Conservation (phyloP, 1,140 invertebrate species). For the Lasioglossum albipes region DNA sequence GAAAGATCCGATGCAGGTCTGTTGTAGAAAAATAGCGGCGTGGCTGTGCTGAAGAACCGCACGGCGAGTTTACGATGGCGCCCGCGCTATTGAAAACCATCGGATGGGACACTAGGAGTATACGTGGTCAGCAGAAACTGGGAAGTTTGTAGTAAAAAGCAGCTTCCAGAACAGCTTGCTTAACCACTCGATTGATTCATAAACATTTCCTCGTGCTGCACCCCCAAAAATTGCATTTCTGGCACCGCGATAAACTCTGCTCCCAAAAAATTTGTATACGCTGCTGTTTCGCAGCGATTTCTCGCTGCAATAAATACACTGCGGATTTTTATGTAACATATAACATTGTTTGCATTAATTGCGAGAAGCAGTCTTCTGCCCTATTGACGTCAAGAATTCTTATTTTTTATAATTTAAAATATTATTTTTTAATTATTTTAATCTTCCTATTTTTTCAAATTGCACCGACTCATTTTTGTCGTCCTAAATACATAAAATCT, state of each 20-base stretch:
- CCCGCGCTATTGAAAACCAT: background rate
- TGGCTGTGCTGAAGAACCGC: background rate
- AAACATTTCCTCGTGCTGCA: background rate
- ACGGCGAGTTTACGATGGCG: background rate
- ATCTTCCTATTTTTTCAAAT: no score
- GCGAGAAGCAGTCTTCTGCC: no score
- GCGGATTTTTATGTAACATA: no score
- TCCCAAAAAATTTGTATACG: background rate
- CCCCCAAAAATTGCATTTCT: background rate
- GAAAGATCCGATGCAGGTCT: background rate
- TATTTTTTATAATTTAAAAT: no score
- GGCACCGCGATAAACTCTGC: background rate
- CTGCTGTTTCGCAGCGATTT: no score
- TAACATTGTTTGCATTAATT: no score
- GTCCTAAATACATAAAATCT: no score
- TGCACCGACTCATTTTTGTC: no score
- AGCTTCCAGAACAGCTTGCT: background rate
- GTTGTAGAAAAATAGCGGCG: background rate
- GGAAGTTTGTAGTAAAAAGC: background rate
- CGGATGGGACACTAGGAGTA: background rate
- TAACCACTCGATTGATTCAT: slow-evolving; percentile 6
- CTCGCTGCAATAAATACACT: no score
- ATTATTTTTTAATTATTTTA: no score
- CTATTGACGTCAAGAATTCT: no score
- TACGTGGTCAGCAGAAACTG: slow-evolving; percentile 1